Evolutionary conservation across 2,113 vertebrate species (phyloP).

Genomic region (Pomatostomus ruficeps): DNA sequence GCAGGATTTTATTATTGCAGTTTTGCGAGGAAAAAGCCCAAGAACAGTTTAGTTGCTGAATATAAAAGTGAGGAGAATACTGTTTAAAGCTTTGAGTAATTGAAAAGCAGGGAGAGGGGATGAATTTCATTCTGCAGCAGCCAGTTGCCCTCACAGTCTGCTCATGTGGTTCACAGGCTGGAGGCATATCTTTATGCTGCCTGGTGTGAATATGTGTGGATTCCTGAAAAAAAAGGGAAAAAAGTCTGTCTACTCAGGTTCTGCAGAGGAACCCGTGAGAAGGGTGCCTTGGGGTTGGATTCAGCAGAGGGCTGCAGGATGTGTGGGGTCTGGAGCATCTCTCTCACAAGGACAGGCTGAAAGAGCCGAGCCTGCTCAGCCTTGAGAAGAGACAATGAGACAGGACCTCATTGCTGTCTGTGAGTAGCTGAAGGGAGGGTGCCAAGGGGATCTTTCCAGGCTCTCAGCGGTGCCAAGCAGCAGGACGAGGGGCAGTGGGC

Average conservation of each 20-base stretch:
- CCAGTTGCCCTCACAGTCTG: not conserved
- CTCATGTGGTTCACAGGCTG: not conserved
- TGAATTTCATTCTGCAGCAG: not conserved
- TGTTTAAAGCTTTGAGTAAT: not conserved
- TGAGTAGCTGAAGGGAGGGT: not conserved
- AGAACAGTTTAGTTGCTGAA: not conserved
- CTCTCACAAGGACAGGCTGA: not conserved
- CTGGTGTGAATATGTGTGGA: not conserved
- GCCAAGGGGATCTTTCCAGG: not conserved
- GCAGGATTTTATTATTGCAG: not conserved
- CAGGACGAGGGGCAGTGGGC: not conserved
- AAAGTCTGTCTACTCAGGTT: not conserved
- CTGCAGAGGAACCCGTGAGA: not conserved
- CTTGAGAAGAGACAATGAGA: not conserved
- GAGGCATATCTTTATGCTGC: not conserved
- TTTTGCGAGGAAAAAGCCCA: not conserved
- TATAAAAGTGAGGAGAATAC: not conserved
- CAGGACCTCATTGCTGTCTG: too few species aligned
- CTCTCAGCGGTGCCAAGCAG: not conserved
- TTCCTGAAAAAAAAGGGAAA: not conserved
- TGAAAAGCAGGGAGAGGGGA: not conserved
- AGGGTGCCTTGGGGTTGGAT: not conserved
- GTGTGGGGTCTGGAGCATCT: not conserved
- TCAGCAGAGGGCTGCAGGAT: not conserved
- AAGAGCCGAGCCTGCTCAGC: not conserved